Conservation (phyloP, 2,888 invertebrate species). For the Hirtodrosophila trivittata region DNA sequence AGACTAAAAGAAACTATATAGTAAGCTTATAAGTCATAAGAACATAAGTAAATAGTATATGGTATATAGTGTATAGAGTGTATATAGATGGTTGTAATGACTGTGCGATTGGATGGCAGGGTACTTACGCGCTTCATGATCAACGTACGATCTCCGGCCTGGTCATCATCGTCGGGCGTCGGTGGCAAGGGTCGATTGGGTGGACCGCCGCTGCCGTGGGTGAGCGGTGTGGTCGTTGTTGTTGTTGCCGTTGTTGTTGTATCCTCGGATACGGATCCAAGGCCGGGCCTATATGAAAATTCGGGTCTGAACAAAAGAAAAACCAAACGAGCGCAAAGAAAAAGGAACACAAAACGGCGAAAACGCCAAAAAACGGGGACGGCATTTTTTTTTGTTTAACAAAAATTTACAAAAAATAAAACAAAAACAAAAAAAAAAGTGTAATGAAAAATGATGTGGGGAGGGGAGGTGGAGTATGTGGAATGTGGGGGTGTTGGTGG, state of each 20-base stretch:
- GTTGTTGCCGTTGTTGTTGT: conserved; percentile 74
- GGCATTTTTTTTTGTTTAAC: conserved; percentile 36
- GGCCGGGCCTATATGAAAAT: conserved; percentile 91
- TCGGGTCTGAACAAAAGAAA: conserved; percentile 87
- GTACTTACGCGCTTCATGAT: conserved; percentile 96
- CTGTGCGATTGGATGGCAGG: neutral
- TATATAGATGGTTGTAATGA: neutral
- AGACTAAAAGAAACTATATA: conserved; percentile 40
- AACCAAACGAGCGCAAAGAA: conserved; percentile 40
- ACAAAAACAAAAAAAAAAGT: conserved; percentile 15
- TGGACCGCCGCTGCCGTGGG: conserved; percentile 87
- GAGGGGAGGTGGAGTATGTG: conserved; percentile 15
- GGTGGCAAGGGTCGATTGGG: conserved; percentile 97
- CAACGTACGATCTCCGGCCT: conserved; percentile 92
- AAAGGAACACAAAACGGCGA: conserved; percentile 51
- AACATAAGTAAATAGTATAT: neutral
- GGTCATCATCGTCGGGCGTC: conserved; percentile 96
- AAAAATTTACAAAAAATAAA: conserved; percentile 10
- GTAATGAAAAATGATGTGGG: conserved; percentile 11
- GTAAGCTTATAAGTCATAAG: conserved; percentile 2
- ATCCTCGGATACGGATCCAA: conserved; percentile 87
- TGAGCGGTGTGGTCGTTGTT: conserved; percentile 81
- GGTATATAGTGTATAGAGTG: neutral
- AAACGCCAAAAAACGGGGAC: conserved; percentile 49
- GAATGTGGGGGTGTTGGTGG: neutral